Conservation (phyloP, 2,113 vertebrate genomes). For the Trichomycterus rosablanca region DNA sequence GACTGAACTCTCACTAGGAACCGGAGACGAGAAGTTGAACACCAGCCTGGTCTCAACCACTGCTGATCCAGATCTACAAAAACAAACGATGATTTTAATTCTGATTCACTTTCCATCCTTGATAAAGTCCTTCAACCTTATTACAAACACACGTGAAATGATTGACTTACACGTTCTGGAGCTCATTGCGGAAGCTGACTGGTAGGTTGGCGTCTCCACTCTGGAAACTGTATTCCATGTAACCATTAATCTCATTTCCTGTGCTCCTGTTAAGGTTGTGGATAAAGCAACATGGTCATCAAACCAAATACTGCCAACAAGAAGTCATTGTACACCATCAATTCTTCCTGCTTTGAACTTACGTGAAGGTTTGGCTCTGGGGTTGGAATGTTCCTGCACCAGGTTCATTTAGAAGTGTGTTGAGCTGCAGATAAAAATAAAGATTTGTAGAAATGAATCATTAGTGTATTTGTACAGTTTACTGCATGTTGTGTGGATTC, state of each 20-base stretch:
- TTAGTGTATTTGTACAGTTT: too few species aligned
- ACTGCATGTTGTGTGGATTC: too few species aligned
- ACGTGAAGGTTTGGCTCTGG: background rate
- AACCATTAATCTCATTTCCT: background rate
- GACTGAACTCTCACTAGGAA: constrained; percentile 24
- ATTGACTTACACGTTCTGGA: background rate
- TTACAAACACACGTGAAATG: too few species aligned
- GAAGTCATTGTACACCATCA: background rate
- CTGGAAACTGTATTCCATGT: background rate
- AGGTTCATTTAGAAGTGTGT: constrained; percentile 10
- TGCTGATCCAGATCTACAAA: constrained; percentile 11
- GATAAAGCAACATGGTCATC: background rate
- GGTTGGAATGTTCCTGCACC: background rate
- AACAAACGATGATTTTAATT: background rate
- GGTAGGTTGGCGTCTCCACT: background rate
- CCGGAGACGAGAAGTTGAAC: constrained; percentile 21
- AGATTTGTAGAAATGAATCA: too few species aligned
- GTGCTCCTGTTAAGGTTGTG: background rate
- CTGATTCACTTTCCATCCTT: too few species aligned
- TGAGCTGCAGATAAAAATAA: background rate
- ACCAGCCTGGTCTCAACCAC: constrained; percentile 7
- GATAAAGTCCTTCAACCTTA: too few species aligned
- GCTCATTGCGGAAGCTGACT: constrained; percentile 1
- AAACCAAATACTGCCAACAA: background rate
- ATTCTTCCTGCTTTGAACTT: background rate